Base-by-base conservation (phyloP, 37 sponge, comb jelly and placozoan genomes). In the Haliclona indistincta region DNA sequence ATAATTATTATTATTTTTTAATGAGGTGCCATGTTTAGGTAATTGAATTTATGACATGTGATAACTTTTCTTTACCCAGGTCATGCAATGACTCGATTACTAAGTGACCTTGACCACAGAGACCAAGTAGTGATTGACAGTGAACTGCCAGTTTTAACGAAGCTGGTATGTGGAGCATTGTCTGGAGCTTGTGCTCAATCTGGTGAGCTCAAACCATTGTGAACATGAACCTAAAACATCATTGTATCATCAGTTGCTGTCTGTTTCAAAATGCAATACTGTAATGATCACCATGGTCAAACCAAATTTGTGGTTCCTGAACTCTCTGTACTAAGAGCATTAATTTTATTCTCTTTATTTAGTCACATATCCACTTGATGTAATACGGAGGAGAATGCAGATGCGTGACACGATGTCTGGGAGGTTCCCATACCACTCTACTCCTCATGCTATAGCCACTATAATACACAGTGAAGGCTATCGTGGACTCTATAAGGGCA, bases 321-420 rank as follows among this genome's bases (percentile, higher is more conserved):
- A 2, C 29, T 49, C 2, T 1, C 33, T 13, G 3, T 75, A 11
- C 28, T n/a, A n/a, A n/a, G n/a, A n/a, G n/a, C n/a, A 43, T 35
- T 20, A 26, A 28, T 15, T 23, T 38, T 23, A n/a, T 36, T 30
- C 36, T 55, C 32, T 49, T 42, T 33, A 17, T 35, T 2, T 38
- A 84, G 86, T 84, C 0, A 84, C 85, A 44, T 89, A 84, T 66
- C 90, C 90, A 3, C 81, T 89, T 53, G 90, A 89, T 69, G 90
- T 89, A 4, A 52, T 89, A 7, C 54, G 90, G 32, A 64, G 90
- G 17, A 43, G 90, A 17, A 89, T 84, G 86, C 90, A 89, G 38
- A 89, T 89, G 90, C 84, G 63, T 29, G 90, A 86, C 0, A 33
- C 64, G 13, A 30, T 61, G 39, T 38, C 30, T 0, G 39, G 74